Percentiles rank a stretch among this genome's conserved stretches.
phyloP scores from a whole-genome alignment of 2,888 invertebrate species.

The Machimus rusticus region DNA sequence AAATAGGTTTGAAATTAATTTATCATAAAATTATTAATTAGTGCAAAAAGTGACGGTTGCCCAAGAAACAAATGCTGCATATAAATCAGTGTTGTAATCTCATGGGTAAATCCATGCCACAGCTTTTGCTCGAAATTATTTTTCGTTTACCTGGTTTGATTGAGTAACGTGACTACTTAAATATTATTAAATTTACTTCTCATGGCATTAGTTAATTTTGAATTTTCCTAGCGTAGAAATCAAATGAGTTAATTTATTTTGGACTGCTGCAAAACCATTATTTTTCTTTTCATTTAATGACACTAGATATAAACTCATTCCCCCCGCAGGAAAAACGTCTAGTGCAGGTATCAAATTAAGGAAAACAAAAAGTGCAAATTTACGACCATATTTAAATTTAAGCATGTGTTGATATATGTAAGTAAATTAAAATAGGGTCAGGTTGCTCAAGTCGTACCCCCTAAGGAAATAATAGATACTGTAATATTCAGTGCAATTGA shows the following conservation, averaged over 20 bases:
- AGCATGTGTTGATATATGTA: too few relatives aligned
- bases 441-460: too few relatives aligned
- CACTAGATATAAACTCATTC: neutral
- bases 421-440: too few relatives aligned
- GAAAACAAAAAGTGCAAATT: too few relatives aligned
- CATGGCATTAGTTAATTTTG: neutral
- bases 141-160: neutral
- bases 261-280: neutral
- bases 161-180: neutral
- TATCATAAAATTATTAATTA: slow-evolving; percentile 5
- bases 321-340: too few relatives aligned
- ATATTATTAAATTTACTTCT: neutral
- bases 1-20: slow-evolving; percentile 11
- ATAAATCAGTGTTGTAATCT: neutral
- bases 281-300: neutral
- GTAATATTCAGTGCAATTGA: too few relatives aligned
- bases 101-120: neutral
- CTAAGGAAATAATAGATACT: too few relatives aligned
- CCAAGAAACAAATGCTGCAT: slow-evolving; percentile 6
- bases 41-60: neutral
- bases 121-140: neutral
- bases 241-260: neutral
- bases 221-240: neutral
- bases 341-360: neutral
- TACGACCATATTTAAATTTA: too few relatives aligned